A percentile compares a stretch with the other conserved stretches of the same genome.
Conservation (phyloP, 2,888 invertebrate species). For the Amphipoea oculea region DNA sequence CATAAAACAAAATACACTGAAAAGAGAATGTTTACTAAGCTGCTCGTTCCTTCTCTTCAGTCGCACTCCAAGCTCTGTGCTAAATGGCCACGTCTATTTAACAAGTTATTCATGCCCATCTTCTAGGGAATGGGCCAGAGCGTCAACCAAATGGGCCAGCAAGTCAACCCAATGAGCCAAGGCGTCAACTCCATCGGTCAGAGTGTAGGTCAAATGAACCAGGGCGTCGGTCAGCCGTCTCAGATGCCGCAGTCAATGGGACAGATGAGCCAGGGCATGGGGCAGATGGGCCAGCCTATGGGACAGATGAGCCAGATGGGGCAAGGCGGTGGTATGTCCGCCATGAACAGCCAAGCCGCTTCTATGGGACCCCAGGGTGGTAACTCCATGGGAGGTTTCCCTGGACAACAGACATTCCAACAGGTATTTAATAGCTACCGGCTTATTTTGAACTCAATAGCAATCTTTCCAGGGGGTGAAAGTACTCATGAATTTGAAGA, state of each 20-base stretch:
- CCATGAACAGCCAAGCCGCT: conserved; percentile 88
- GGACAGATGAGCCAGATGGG: conserved; percentile 90
- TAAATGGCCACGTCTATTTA: not conserved
- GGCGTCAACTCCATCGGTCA: conserved; percentile 86
- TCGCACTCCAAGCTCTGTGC: not conserved
- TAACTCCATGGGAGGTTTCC: conserved; percentile 88
- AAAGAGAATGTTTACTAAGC: not conserved
- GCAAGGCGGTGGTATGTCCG: conserved; percentile 86
- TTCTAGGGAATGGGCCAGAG: conserved; percentile 87
- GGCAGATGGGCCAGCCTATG: conserved; percentile 88
- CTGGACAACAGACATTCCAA: conserved; percentile 89
- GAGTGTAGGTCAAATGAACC: conserved; percentile 88
- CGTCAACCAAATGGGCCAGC: conserved; percentile 88
- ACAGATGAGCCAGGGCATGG: conserved; percentile 87
- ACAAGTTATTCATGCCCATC: not conserved
- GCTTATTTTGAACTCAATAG: not conserved
- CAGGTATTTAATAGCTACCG: conserved; percentile 77
- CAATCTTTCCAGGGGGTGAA: not conserved
- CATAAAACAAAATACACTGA: not conserved
- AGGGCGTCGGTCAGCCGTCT: conserved; percentile 84
- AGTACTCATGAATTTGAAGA: not conserved
- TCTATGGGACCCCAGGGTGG: conserved; percentile 88
- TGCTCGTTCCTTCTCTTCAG: not conserved
- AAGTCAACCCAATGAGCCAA: conserved; percentile 88
- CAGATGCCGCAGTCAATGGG: conserved; percentile 87